Evolutionary conservation across 2,797 vertebrate species (phyloP).

Genomic region (Salmo trutta): DNA sequence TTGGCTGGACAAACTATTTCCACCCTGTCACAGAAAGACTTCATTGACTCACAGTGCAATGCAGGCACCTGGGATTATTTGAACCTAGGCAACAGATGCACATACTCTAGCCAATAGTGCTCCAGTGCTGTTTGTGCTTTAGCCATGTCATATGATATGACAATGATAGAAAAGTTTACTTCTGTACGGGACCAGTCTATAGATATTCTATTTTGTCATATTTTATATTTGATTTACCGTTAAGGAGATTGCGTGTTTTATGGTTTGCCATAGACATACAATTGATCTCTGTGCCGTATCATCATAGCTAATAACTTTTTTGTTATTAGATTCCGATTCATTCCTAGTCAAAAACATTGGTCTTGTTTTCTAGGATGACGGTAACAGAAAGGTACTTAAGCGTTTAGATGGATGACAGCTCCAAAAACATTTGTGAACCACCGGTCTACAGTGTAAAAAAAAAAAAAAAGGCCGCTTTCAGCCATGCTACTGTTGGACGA

Average conservation of each 20-base stretch:
- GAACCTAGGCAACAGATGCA: background rate
- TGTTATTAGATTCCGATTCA: too few relatives aligned
- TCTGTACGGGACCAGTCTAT: too few relatives aligned
- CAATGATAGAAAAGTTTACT: background rate
- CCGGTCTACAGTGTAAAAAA: constrained; percentile 38
- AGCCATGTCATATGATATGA: background rate
- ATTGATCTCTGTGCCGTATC: too few relatives aligned
- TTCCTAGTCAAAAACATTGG: too few relatives aligned
- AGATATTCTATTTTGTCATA: background rate
- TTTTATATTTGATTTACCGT: background rate
- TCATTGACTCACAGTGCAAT: background rate
- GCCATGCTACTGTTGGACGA: constrained; percentile 29
- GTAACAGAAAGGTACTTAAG: too few relatives aligned
- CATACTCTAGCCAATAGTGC: background rate
- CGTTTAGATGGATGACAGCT: background rate
- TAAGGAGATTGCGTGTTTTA: too few relatives aligned
- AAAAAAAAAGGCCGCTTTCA: constrained; percentile 37
- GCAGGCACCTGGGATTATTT: background rate
- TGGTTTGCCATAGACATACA: too few relatives aligned
- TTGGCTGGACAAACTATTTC: constrained; percentile 42
- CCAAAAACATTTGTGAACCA: background rate
- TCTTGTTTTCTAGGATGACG: too few relatives aligned
- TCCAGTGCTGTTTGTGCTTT: background rate
- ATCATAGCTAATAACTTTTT: too few relatives aligned
- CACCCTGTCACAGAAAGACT: constrained; percentile 12